These are phyloP conservation scores for Drosophila arizonae DNA, from an alignment of 1,140 invertebrate genomes.

Conservation along the genomic window DNA sequence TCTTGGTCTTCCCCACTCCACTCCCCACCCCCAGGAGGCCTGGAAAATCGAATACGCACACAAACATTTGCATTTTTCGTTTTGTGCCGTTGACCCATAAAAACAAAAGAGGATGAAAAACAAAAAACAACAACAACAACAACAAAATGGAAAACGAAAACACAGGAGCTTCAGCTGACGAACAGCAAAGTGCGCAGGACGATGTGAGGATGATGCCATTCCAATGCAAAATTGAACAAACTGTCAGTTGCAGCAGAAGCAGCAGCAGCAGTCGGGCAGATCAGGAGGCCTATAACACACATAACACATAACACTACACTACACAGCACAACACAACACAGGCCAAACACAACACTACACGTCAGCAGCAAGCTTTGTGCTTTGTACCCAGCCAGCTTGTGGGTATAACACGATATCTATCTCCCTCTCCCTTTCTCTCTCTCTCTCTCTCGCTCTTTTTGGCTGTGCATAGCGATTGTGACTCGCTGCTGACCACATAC, in stretches of 20 bases:
- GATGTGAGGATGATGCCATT: constrained; percentile 5
- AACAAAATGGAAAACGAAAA: not conserved
- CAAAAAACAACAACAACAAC: not conserved
- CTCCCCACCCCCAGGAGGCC: not conserved
- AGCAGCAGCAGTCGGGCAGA: constrained; percentile 10
- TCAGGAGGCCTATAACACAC: constrained; percentile 16
- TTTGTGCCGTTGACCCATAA: constrained; percentile 52
- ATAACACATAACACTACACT: constrained; percentile 22
- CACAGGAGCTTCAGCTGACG: constrained; percentile 19
- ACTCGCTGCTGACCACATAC: not conserved
- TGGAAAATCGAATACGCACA: constrained; percentile 6
- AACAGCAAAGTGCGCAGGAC: constrained; percentile 8
- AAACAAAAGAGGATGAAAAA: constrained; percentile 21
- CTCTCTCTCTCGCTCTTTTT: not conserved
- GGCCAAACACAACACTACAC: constrained; percentile 37
- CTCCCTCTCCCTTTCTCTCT: not conserved
- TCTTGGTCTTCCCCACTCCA: not conserved
- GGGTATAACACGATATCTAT: not conserved
- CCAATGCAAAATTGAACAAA: constrained; percentile 48
- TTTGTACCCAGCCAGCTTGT: constrained; percentile 17
- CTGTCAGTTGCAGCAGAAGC: constrained; percentile 37
- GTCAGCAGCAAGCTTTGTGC: constrained; percentile 33
- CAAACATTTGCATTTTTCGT: constrained; percentile 35
- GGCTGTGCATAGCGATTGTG: not conserved
- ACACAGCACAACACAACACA: constrained; percentile 16